phyloP scores from a whole-genome alignment of 2,113 vertebrate genomes.

The Cyanocitta stelleri region DNA sequence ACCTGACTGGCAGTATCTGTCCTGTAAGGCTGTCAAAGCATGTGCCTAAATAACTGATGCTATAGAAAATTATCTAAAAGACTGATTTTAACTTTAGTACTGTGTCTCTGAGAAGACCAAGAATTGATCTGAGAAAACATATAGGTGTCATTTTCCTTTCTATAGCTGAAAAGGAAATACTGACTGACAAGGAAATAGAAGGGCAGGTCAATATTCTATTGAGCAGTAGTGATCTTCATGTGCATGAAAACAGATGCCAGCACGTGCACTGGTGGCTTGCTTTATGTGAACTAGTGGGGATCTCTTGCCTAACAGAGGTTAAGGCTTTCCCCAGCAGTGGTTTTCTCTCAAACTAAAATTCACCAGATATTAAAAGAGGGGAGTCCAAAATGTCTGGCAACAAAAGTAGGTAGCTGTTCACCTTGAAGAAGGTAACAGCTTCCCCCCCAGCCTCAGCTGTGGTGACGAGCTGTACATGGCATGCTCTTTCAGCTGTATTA shows the following conservation, averaged over 20 bases:
- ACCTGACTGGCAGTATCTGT: background rate
- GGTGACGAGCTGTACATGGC: background rate
- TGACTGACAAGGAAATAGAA: background rate
- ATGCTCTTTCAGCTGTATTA: background rate
- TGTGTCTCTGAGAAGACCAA: background rate
- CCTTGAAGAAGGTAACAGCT: background rate
- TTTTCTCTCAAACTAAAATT: background rate
- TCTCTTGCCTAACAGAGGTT: background rate
- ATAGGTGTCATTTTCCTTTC: background rate
- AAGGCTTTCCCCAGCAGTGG: background rate
- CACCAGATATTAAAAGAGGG: background rate
- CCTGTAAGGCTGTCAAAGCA: background rate
- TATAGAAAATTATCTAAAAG: background rate
- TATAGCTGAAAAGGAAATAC: background rate
- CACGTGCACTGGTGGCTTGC: background rate
- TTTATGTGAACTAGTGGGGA: background rate
- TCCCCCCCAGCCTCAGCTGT: background rate
- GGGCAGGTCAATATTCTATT: background rate
- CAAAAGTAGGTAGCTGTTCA: background rate
- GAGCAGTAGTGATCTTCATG: background rate
- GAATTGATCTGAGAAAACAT: background rate
- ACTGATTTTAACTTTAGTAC: background rate
- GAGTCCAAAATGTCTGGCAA: background rate
- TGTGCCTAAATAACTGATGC: accelerated
- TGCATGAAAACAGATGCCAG: background rate